Evolutionary conservation across 1,140 invertebrate genomes (phyloP).

Genomic region (Leptestheria dahalacensis): DNA sequence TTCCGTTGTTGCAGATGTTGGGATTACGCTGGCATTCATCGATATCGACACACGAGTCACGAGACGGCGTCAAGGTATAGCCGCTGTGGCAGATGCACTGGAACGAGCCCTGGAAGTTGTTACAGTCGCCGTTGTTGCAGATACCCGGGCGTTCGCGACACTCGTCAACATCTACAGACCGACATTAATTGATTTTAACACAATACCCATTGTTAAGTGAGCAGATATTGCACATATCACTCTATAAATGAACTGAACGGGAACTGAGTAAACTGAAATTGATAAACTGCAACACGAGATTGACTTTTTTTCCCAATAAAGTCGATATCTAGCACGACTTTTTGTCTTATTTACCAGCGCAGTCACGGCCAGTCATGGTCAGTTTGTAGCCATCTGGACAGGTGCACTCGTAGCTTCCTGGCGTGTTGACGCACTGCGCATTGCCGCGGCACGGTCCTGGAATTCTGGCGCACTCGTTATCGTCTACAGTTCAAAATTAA

Average conservation of each 20-base stretch:
- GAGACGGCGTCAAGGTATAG: constrained; percentile 37
- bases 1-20: constrained; percentile 64
- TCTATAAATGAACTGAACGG: no score
- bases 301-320: background rate
- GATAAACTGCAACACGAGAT: constrained; percentile 7
- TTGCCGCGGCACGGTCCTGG: constrained; percentile 56
- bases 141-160: constrained; percentile 47
- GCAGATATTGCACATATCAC: no score
- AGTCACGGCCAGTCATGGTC: constrained; percentile 44
- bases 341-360: constrained; percentile 36
- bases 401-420: constrained; percentile 49
- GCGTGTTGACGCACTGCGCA: constrained; percentile 59
- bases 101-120: constrained; percentile 54
- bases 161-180: constrained; percentile 48
- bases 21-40: constrained; percentile 57
- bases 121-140: constrained; percentile 52
- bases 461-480: constrained; percentile 45
- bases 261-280: background rate
- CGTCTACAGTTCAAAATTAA: constrained; percentile 36
- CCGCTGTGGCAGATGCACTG: constrained; percentile 42
- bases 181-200: constrained; percentile 3
- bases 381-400: constrained; percentile 65
- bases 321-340: background rate
- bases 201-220: no score
- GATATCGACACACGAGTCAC: constrained; percentile 52